Percentiles rank a stretch among this genome's conserved stretches.
These are phyloP conservation scores for Colletes latitarsis DNA, from an alignment of 1,140 invertebrate species.

Conservation along the genomic window DNA sequence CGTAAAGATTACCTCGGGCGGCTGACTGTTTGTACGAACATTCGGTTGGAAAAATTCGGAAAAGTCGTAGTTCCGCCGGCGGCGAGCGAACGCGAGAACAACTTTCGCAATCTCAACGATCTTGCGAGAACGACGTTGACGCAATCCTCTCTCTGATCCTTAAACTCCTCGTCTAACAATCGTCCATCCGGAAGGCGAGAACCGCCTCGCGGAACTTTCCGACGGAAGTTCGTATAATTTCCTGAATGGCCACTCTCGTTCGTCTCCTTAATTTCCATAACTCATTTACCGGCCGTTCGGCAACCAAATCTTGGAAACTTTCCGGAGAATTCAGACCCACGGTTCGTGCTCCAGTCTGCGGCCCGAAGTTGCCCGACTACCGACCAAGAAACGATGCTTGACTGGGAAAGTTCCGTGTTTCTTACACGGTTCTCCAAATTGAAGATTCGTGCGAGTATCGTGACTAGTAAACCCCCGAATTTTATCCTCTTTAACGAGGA, in stretches of 20 bases:
- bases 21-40: background rate
- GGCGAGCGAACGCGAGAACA: background rate
- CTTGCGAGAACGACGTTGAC: conserved; percentile 46
- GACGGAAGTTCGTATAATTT: conserved; percentile 54
- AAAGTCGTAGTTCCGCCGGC: conserved; percentile 11
- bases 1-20: too few species aligned
- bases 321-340: background rate
- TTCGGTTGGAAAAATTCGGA: background rate
- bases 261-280: conserved; percentile 63
- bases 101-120: conserved; percentile 35
- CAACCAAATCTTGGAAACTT: conserved; percentile 45
- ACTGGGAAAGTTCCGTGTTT: background rate
- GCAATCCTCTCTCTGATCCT: background rate
- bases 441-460: too few species aligned
- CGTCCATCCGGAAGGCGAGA: background rate
- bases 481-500: too few species aligned
- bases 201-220: conserved; percentile 32
- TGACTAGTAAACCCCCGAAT: too few species aligned
- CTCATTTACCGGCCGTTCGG: conserved; percentile 48
- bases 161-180: conserved; percentile 18
- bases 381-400: too few species aligned
- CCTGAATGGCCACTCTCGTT: conserved; percentile 43
- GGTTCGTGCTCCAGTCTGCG: background rate
- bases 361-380: background rate
- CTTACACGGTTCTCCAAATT: background rate